These are phyloP conservation scores for Rosalia funebris DNA, from an alignment of 2,888 invertebrate species.

Conservation along the genomic window DNA sequence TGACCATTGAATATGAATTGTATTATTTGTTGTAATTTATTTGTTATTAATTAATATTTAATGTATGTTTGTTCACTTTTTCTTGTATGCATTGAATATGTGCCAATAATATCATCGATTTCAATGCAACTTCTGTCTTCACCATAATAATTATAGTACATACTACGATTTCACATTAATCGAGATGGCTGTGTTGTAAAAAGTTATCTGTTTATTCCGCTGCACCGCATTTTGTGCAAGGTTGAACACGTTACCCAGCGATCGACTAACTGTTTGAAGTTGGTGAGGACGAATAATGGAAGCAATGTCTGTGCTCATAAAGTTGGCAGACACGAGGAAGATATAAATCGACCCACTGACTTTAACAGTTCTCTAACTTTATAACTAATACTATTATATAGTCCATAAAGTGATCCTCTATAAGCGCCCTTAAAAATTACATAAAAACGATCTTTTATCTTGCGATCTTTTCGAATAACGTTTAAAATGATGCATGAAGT, in stretches of 20 bases:
- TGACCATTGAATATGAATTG: no score
- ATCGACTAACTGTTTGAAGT: slow-evolving; percentile 48
- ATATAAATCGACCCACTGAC: slow-evolving; percentile 61
- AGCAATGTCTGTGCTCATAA: slow-evolving; percentile 58
- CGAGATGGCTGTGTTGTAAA: no score
- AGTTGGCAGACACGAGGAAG: slow-evolving; percentile 59
- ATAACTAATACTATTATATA: slow-evolving; percentile 54
- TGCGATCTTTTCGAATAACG: slow-evolving; percentile 27
- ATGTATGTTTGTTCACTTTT: no score
- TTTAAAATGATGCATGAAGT: slow-evolving; percentile 8
- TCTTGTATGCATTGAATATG: no score
- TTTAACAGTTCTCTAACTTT: slow-evolving; percentile 56
- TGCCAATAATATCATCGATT: no score
- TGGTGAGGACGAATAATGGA: slow-evolving; percentile 49
- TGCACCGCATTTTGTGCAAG: slow-evolving; percentile 33
- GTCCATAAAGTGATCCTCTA: slow-evolving; percentile 49
- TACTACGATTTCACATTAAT: no score
- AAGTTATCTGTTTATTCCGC: background rate
- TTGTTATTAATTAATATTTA: no score
- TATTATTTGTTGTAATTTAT: no score
- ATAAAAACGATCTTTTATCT: slow-evolving; percentile 46
- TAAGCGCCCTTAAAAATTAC: slow-evolving; percentile 40
- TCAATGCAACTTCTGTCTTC: no score
- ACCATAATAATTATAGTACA: no score
- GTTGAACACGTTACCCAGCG: slow-evolving; percentile 37